Base-by-base conservation (phyloP, 2,113 vertebrate species). In the Ophthalmolycus amberensis region DNA sequence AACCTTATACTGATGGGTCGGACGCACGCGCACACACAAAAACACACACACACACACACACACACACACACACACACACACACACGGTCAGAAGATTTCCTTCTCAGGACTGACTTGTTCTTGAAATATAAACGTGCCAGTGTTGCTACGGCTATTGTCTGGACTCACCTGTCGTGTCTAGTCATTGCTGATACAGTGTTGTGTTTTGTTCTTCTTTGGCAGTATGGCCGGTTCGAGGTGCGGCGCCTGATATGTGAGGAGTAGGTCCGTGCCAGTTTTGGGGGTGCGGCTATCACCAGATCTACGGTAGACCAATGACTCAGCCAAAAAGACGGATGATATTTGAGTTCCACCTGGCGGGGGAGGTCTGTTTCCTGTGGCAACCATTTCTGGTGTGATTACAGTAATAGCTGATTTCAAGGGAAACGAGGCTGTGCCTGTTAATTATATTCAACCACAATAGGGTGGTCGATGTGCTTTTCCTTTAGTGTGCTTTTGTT, bases 171-270 rank as follows among this genome's bases (percentile, higher is more conserved):
- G 71, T 80, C 9, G 7, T 67, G 62, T 84, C 44, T 38, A n/a
- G 75, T 73, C 87, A 67, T 58, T 2, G 4, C 52, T 72, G 63
- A 84, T 70, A 71, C 40, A 59, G 9, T 59, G 69, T n/a, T 71
- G 32, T 71, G 65, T 75, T 84, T 79, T 88, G 66, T 67, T 77
- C 68, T 74, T 84, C 77, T 75, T 80, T 88, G 85, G 75, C 16
- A 68, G 22, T 22, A 69, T 29, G 37, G n/a, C 37, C 20, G 70
- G 32, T 15, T 20, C 12, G 22, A 77, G 29, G 10, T 75, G 67
- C 9, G 2, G 44, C 79, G 58, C 15, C 25, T 44, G 66, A 58
- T 18, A 69, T 7, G 20, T 22, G 65, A 64, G 1, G 25, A 56
- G 58, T 15, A 9, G 66, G n/a, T 6, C 0, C 0, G 20, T 48